Conservation (phyloP, 2,113 vertebrate genomes). For the Syrmaticus mikado region DNA sequence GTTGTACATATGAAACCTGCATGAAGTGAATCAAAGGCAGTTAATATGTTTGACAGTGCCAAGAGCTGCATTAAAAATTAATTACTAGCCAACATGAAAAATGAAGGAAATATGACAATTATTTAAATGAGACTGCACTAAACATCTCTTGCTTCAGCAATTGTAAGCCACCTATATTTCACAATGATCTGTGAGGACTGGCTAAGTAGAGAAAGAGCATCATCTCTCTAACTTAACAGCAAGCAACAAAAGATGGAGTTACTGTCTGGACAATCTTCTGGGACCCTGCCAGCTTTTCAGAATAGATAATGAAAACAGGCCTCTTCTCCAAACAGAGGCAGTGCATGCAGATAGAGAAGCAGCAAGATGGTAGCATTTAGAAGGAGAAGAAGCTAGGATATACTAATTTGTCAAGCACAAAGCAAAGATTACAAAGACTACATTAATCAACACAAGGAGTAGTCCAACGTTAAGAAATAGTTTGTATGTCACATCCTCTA, state of each 20-base stretch:
- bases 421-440: not conserved
- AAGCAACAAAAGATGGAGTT: not conserved
- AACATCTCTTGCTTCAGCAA: not conserved
- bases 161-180: not conserved
- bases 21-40: not conserved
- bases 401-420: not conserved
- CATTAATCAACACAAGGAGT: not conserved
- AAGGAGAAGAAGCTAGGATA: not conserved
- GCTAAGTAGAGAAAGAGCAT: not conserved
- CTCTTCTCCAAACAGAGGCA: not conserved
- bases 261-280: not conserved
- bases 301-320: not conserved
- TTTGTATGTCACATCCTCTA: not conserved
- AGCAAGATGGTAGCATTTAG: not conserved
- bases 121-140: not conserved
- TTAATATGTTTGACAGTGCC: not conserved
- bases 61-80: not conserved
- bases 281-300: not conserved
- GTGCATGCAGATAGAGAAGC: fast-evolving
- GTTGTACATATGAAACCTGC: not conserved
- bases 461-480: not conserved
- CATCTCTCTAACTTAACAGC: not conserved
- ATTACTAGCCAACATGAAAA: not conserved
- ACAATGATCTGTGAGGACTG: not conserved
- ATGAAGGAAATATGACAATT: not conserved